phyloP scores from a whole-genome alignment of 2,888 invertebrate genomes.

The Acronicta aceris region DNA sequence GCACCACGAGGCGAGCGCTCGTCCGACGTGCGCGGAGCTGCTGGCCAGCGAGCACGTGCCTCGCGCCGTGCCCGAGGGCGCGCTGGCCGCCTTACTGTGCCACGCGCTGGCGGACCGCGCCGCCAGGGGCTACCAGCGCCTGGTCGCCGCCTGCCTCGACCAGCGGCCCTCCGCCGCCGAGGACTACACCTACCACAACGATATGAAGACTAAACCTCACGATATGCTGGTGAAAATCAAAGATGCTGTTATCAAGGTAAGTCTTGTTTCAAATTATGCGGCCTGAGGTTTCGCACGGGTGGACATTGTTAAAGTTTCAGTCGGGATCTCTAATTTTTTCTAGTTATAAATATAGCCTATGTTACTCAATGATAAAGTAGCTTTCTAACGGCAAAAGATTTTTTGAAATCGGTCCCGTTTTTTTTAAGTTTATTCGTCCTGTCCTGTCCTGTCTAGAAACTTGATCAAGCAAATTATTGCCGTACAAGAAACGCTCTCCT shows the following conservation, averaged over 20 bases:
- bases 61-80: slow-evolving; percentile 95
- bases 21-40: slow-evolving; percentile 96
- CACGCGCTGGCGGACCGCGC: slow-evolving; percentile 94
- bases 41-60: slow-evolving; percentile 95
- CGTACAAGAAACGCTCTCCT: no score
- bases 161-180: slow-evolving; percentile 90
- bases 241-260: slow-evolving; percentile 73
- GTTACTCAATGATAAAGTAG: no score
- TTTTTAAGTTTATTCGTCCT: no score
- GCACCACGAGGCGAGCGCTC: slow-evolving; percentile 94
- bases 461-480: no score
- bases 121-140: slow-evolving; percentile 71
- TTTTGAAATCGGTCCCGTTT: no score
- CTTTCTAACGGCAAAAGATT: no score
- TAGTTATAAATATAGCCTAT: no score
- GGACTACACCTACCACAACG: slow-evolving; percentile 94
- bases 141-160: slow-evolving; percentile 76
- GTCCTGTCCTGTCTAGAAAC: no score
- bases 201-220: slow-evolving; percentile 64
- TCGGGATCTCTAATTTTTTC: no score
- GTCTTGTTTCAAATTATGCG: not conserved
- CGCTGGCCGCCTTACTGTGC: slow-evolving; percentile 94
- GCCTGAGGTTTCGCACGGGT: no score
- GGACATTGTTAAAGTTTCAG: no score
- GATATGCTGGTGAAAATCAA: slow-evolving; percentile 65